Evolutionary conservation across 2,797 vertebrate species (phyloP).

Genomic region (Melanotaenia nigrans): DNA sequence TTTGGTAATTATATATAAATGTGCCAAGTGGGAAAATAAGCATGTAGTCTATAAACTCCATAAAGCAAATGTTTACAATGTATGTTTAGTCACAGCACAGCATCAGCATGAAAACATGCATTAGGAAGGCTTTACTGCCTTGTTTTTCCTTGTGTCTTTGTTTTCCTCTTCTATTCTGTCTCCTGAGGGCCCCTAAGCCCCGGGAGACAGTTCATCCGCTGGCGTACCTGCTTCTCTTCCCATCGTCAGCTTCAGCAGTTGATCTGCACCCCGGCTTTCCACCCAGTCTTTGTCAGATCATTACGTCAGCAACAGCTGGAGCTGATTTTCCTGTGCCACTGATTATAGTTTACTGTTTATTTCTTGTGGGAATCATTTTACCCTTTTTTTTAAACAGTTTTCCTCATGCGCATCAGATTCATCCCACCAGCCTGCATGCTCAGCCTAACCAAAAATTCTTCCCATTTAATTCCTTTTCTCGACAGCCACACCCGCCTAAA

Average conservation of each 20-base stretch:
- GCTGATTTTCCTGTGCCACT: background rate
- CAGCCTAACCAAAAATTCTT: background rate
- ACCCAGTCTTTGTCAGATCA: background rate
- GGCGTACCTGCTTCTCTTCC: slow-evolving; percentile 2
- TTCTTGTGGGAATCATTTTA: background rate
- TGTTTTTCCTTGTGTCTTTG: background rate
- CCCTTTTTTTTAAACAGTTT: background rate
- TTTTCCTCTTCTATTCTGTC: background rate
- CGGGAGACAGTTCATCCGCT: background rate
- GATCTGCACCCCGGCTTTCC: background rate
- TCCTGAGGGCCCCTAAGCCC: background rate
- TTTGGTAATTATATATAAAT: too few relatives aligned
- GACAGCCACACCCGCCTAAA: background rate
- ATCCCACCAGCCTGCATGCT: background rate
- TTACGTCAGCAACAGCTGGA: background rate
- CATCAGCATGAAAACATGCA: background rate
- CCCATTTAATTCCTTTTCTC: background rate
- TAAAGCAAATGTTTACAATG: too few relatives aligned
- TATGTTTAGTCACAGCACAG: background rate
- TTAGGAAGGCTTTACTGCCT: too few relatives aligned
- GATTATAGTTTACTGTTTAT: slow-evolving; percentile 1
- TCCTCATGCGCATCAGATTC: background rate
- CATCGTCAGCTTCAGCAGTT: background rate
- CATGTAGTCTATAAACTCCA: too few relatives aligned
- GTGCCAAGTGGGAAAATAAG: too few relatives aligned